Base-by-base conservation (phyloP, 1,140 invertebrate species). In the Acromyrmex heyeri region DNA sequence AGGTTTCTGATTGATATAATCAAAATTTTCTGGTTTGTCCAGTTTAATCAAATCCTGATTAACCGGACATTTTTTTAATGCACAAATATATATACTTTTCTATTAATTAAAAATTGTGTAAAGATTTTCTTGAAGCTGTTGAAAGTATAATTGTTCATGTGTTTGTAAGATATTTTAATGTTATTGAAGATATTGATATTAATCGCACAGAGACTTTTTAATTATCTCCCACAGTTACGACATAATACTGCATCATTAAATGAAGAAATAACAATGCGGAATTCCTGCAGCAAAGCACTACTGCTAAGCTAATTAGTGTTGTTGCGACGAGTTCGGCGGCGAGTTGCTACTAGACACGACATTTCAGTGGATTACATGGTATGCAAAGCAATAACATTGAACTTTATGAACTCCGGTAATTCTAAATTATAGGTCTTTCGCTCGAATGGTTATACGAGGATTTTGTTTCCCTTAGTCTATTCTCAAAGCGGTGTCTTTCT, bases 321-420 rank as follows among this genome's bases (percentile, higher is more conserved):
- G 79, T 83, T 83, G 55, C 69, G 79, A 73, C 55, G 79, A 83
- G 79, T 83, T 83, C 55, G 24, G 34, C 55, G 38, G 34, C 69
- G 79, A 83, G 77, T 81, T 81, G 77, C 57, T 24, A n/a, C 48
- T 81, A 70, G 69, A 83, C 79, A 75, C 67, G 79, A 83, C 69
- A 24, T 83, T 83, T 73, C 55, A 75, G 69, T 61, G 55, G 79
- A 83, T 83, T 83, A 73, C 55, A 61, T 38, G 38, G 55, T 61
- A 73, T 24, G 67, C 69, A 34, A 61, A 73, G 38, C 55, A 61
- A 61, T 83, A 83, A 62, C 69, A 83, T 73, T 83, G 69, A 62
- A 83, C 55, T 73, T 83, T 61, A 75, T 61, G 38, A 83, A 75
- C 79, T 83, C 55, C 8, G n/a, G 57, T 44, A 73, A 73, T 83